Evolutionary conservation across 2,888 invertebrate genomes (phyloP), one percentile per base, ranked within the genome.

Genomic region (Perithous albicinctus): DNA sequence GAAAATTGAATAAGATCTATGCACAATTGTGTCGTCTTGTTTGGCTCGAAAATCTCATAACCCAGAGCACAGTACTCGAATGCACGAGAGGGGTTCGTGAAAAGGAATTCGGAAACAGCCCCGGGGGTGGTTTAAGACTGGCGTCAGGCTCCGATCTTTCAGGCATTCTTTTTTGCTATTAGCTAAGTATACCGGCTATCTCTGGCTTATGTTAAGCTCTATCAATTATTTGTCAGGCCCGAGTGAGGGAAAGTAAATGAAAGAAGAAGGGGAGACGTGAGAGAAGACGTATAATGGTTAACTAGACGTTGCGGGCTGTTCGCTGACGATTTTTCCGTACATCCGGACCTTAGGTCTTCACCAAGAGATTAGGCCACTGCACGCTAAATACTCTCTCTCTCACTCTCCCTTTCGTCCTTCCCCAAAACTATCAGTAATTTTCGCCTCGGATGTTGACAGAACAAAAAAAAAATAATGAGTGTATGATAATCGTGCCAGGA

Each of bases 131-230:
- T 35, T 54, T 54, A 54, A 46, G 54, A 29, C 54, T 32, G 38
- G 15, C 54, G 8, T 18, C 59, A 41, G 41, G 41, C 61, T 67
- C 51, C 46, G 32, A 79, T 61, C 61, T 73, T 23, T 35, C 72
- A 20, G 73, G 20, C 20, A 74, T 69, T 81, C 84, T 86, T 89
- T 90, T 90, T 91, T 90, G 89, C 89, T 90, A 91, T 91, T 91
- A 91, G 90, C 91, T 90, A 91, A 90, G 91, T 91, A 90, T 89
- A 89, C 88, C 86, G 88, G 73, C 54, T 38, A 67, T 86, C 86
- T 90, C 90, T 91, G 91, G 91, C 89, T 91, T 90, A 89, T 90
- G 90, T 91, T 90, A 89, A 90, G 90, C 89, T 89, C 88, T 87
- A 88, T 88, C 90, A 90, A 91, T 91, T 91, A 90, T 91, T 91